Conservation (phyloP, 2,888 invertebrate species). For the Coelogynopora nodosa region DNA sequence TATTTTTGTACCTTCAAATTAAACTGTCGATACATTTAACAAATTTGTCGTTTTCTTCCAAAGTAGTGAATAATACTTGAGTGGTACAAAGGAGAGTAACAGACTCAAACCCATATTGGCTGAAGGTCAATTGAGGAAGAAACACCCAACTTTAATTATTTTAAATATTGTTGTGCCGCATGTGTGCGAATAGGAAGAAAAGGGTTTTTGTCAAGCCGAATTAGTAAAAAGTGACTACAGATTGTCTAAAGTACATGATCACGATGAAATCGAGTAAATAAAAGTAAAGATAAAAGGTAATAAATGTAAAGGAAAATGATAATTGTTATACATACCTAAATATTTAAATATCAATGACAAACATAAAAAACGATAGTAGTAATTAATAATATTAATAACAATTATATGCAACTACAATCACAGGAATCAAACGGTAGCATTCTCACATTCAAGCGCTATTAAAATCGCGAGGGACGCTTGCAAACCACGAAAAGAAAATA, state of each 20-base stretch:
- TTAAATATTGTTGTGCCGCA: not conserved
- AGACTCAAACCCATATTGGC: not conserved
- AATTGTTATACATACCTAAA: not conserved
- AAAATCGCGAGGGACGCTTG: not conserved
- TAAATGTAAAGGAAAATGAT: not conserved
- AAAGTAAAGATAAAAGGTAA: not conserved
- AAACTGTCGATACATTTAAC: too few relatives aligned
- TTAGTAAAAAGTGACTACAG: not conserved
- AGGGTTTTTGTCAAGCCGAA: not conserved
- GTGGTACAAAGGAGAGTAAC: not conserved
- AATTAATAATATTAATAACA: not conserved
- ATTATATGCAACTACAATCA: constrained; percentile 8
- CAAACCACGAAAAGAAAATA: not conserved
- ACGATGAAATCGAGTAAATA: not conserved
- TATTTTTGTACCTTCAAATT: too few relatives aligned
- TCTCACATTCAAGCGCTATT: not conserved
- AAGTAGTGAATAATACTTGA: not conserved
- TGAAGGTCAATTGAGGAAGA: not conserved
- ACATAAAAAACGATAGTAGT: not conserved
- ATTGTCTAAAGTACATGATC: constrained; percentile 4
- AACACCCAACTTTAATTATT: too few relatives aligned
- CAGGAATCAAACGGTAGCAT: constrained; percentile 7
- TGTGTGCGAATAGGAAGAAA: not conserved
- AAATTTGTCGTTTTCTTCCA: not conserved
- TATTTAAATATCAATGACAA: constrained; percentile 22